phyloP scores from a whole-genome alignment of 2,888 invertebrate genomes.

The Micoletzkya japonica region DNA sequence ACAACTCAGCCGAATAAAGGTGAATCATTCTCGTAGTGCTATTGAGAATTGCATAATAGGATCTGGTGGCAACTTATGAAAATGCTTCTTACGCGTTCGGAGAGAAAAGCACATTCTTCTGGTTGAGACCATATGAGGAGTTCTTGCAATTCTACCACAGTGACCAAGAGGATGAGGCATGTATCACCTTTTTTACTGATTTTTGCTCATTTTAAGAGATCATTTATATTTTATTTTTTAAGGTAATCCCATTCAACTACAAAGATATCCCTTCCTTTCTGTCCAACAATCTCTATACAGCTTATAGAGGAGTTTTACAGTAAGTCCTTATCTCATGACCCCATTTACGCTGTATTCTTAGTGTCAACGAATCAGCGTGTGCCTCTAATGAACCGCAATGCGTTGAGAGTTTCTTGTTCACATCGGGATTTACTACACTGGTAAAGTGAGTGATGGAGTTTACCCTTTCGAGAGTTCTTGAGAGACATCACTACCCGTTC shows the following conservation, averaged over 20 bases:
- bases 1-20: slow-evolving; percentile 32
- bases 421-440: slow-evolving; percentile 51
- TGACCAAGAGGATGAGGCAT: slow-evolving; percentile 33
- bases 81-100: slow-evolving; percentile 36
- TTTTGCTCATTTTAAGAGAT: background rate
- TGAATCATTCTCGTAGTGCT: slow-evolving; percentile 32
- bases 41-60: slow-evolving; percentile 24
- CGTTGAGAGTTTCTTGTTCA: slow-evolving; percentile 43
- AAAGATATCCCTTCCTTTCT: slow-evolving; percentile 36
- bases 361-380: slow-evolving; percentile 37
- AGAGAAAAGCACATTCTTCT: slow-evolving; percentile 43
- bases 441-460: slow-evolving; percentile 28
- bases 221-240: no score
- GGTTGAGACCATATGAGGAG: slow-evolving; percentile 43
- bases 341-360: background rate
- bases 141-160: slow-evolving; percentile 41
- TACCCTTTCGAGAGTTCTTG: background rate
- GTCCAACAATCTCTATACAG: slow-evolving; percentile 25
- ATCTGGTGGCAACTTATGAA: slow-evolving; percentile 26
- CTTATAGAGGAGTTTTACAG: slow-evolving; percentile 3
- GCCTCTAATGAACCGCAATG: slow-evolving; percentile 40
- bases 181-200: no score
- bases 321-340: background rate
- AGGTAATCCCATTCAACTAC: slow-evolving; percentile 36
- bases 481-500: background rate